A percentile compares a stretch with the other conserved stretches of the same genome.
These are phyloP conservation scores for Theristus sp. DNA, from an alignment of 2,888 invertebrate species.

Conservation along the genomic window DNA sequence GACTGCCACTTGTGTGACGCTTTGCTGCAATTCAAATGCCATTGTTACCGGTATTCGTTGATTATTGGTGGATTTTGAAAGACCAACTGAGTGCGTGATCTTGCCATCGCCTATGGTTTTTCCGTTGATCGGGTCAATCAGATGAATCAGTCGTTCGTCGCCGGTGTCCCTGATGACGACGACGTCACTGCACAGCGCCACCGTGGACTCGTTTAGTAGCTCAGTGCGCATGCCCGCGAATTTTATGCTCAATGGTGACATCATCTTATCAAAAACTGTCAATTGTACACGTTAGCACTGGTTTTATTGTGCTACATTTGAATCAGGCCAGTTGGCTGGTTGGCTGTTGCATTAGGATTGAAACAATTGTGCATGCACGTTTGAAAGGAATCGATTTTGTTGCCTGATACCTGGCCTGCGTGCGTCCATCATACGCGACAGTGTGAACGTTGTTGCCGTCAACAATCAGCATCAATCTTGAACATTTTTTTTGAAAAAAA, in stretches of 20 bases:
- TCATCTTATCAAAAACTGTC: no score
- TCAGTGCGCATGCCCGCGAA: slow-evolving; percentile 54
- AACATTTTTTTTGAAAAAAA: no score
- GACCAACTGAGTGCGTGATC: slow-evolving; percentile 50
- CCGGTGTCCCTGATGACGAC: slow-evolving; percentile 64
- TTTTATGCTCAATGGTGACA: not conserved
- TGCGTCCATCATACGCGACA: slow-evolving; percentile 76
- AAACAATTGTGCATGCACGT: no score
- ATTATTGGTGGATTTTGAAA: no score
- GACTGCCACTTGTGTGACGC: no score
- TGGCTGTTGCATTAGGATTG: no score
- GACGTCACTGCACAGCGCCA: slow-evolving; percentile 67
- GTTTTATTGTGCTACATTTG: no score
- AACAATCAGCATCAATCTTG: slow-evolving; percentile 66
- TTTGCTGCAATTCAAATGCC: no score
- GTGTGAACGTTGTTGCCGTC: slow-evolving; percentile 64
- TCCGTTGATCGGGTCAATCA: slow-evolving; percentile 60
- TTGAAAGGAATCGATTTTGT: no score
- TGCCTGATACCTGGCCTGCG: not conserved
- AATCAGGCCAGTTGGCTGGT: no score
- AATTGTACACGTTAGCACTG: no score
- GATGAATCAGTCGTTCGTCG: slow-evolving; percentile 52
- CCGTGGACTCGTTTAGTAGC: slow-evolving; percentile 50
- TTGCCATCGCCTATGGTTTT: slow-evolving; percentile 55
- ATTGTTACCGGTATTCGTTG: no score